Evolutionary conservation across 2,113 vertebrate species (phyloP).

Genomic region (Galemys pyrenaicus): DNA sequence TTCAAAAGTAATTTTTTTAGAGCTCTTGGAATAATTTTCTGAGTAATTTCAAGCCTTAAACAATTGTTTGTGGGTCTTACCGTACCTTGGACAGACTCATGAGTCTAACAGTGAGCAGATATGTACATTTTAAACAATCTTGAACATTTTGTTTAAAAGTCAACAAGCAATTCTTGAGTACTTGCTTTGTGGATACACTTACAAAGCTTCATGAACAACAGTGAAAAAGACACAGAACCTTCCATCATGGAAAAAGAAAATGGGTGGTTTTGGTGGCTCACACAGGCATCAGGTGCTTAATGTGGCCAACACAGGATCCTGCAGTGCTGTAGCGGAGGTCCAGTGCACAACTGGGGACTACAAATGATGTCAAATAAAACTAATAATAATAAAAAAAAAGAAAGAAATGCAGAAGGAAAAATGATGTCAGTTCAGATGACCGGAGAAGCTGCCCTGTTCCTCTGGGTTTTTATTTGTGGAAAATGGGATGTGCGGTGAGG

Average conservation of each 20-base stretch:
- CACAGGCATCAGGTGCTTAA: fast-evolving
- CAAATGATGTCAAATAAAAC: too few species aligned
- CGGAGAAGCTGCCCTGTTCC: not conserved
- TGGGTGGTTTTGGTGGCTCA: fast-evolving
- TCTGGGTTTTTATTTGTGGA: not conserved
- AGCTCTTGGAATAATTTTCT: not conserved
- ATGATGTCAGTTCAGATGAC: too few species aligned
- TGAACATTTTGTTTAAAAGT: not conserved
- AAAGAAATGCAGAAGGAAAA: not conserved
- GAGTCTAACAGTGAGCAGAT: not conserved
- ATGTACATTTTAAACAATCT: not conserved
- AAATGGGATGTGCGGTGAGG: not conserved
- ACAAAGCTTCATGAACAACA: not conserved
- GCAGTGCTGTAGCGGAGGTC: fast-evolving
- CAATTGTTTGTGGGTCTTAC: not conserved
- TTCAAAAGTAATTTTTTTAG: not conserved
- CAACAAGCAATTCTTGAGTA: not conserved
- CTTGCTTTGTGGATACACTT: too few species aligned
- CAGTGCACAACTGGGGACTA: not conserved
- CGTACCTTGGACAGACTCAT: not conserved
- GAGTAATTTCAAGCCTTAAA: not conserved
- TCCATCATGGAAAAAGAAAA: not conserved
- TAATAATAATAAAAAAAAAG: too few species aligned
- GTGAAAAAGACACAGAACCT: not conserved
- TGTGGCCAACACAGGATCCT: not conserved